Base-by-base conservation (phyloP, 2,113 vertebrate species). In the Stigmatopora nigra region DNA sequence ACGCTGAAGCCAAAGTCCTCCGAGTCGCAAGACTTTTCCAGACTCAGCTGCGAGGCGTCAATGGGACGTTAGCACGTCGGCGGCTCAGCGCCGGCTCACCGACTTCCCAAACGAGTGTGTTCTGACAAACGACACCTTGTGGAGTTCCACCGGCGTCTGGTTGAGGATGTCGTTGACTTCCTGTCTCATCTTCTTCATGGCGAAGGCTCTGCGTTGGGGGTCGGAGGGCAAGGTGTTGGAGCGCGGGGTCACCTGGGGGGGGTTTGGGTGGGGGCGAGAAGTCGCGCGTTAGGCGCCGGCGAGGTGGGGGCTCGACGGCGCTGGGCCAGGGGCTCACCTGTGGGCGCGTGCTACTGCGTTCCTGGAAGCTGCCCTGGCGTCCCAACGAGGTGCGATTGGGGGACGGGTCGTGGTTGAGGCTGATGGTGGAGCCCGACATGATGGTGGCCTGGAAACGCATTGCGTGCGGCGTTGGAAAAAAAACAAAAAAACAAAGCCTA, bases 1-100 rank as follows among this genome's bases (percentile, higher is more conserved):
- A 99, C 95, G 2, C 96, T 99, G 88, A 99, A 99, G n/a, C 97
- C 97, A 38, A 98, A 99, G 78, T 99, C 96, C 52, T 98, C 95
- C 78, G 91, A 79, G 49, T 97, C 94, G 0, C 93, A 92, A 63
- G 91, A 90, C 83, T 98, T 99, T 71, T 92, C 93, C 65, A 99
- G 89, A 78, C 92, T 94, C 81, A 99, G 88, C 97, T 99, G 71
- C 19, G 64, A 73, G 9, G 77, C 35, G 72, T 6, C 70, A 38
- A n/a, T 17, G 14, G 15, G 36, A 31, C 14, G 19, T 25, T 31
- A 31, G 25, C 25, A 31, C 25, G 25, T 31, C 3, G 3, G 25
- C 25, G 3, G 25, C 2, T 31, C 3, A 31, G 25, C 25, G 25
- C 25, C 2, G 2, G 25, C 25, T 31, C 25, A 31, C 25, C 53